phyloP scores from a whole-genome alignment of 2,797 vertebrate genomes.

The Sciaenops ocellatus region DNA sequence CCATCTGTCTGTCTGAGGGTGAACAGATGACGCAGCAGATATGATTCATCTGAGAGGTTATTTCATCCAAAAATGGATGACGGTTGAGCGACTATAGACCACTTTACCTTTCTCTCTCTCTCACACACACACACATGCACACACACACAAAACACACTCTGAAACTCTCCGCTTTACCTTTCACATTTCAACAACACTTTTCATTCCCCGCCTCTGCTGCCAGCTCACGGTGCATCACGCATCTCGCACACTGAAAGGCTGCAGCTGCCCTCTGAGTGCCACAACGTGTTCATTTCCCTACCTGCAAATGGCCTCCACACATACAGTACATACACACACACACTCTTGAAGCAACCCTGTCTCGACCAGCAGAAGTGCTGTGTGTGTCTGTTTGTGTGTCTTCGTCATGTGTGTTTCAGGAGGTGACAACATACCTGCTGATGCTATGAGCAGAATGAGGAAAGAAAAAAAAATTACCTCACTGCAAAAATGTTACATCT shows the following conservation, averaged over 20 bases:
- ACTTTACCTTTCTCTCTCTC: background rate
- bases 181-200: conserved; percentile 22
- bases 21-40: background rate
- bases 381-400: conserved; percentile 28
- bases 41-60: background rate
- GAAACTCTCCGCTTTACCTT: conserved; percentile 15
- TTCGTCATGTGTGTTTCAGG: conserved; percentile 26
- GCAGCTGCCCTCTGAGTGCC: conserved; percentile 68
- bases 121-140: conserved; percentile 1
- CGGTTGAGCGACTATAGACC: background rate
- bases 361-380: conserved; percentile 22
- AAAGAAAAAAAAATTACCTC: conserved; percentile 43
- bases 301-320: conserved; percentile 69
- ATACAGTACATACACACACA: conserved; percentile 18
- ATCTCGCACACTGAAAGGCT: conserved; percentile 47
- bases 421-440: conserved; percentile 63
- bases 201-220: conserved; percentile 17
- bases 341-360: background rate
- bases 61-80: conserved; percentile 28
- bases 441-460: conserved; percentile 24
- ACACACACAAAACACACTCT: background rate
- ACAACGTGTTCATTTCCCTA: conserved; percentile 56
- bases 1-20: background rate
- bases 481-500: conserved; percentile 64
- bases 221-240: conserved; percentile 45